Conservation (phyloP, 2,888 invertebrate species). For the Automeris io region DNA sequence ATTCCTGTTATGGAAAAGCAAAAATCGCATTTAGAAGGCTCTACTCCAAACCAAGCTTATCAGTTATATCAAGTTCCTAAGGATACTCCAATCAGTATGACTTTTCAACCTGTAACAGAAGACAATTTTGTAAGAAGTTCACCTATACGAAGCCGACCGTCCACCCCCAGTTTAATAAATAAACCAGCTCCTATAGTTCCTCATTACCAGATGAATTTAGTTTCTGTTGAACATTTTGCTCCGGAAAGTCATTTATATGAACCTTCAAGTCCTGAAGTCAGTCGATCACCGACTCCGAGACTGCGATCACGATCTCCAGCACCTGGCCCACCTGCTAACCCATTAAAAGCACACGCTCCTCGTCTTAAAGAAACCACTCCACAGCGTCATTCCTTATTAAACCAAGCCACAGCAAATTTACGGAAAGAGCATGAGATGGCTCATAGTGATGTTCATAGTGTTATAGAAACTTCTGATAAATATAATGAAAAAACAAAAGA, state of each 20-base stretch:
- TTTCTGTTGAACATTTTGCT: slow-evolving; percentile 80
- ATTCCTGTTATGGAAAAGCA: slow-evolving; percentile 33
- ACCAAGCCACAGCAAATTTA: slow-evolving; percentile 49
- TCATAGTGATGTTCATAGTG: slow-evolving; percentile 57
- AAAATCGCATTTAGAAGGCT: slow-evolving; percentile 28
- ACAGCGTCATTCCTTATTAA: slow-evolving; percentile 47
- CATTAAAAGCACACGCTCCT: slow-evolving; percentile 80
- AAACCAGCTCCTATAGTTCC: slow-evolving; percentile 86
- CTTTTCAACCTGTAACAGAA: slow-evolving; percentile 81
- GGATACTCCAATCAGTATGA: slow-evolving; percentile 74
- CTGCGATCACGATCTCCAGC: slow-evolving; percentile 82
- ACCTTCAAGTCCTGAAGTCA: slow-evolving; percentile 75
- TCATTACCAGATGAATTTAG: slow-evolving; percentile 86
- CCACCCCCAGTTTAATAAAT: slow-evolving; percentile 84
- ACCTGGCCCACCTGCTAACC: slow-evolving; percentile 82
- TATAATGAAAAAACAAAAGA: slow-evolving; percentile 42
- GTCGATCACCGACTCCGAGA: slow-evolving; percentile 81
- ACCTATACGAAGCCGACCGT: slow-evolving; percentile 74
- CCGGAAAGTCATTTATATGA: slow-evolving; percentile 78
- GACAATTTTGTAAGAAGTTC: slow-evolving; percentile 72
- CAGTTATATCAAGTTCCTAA: slow-evolving; percentile 48
- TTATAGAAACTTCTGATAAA: slow-evolving; percentile 41
- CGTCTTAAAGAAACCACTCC: slow-evolving; percentile 73
- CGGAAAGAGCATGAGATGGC: slow-evolving; percentile 64
- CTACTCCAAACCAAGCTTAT: slow-evolving; percentile 25